phyloP scores from a whole-genome alignment of 1,140 invertebrate species.

The Drosophila hydei region DNA sequence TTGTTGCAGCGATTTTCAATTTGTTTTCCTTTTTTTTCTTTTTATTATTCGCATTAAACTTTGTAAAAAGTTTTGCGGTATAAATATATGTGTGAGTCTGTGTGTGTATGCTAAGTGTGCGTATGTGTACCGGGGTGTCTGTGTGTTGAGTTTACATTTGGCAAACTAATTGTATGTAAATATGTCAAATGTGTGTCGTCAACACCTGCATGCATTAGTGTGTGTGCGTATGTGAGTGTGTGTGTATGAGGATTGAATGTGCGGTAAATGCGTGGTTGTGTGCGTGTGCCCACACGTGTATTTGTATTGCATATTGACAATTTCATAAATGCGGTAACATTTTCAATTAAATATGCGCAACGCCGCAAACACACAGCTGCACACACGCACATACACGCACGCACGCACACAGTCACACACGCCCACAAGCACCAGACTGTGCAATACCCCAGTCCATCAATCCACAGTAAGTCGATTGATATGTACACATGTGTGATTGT shows the following conservation, averaged over 20 bases:
- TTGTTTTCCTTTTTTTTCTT: conserved; percentile 57
- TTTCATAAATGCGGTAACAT: conserved; percentile 82
- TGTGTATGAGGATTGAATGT: conserved; percentile 12
- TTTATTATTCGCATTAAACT: conserved; percentile 43
- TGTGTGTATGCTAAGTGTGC: background rate
- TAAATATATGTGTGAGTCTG: conserved; percentile 22
- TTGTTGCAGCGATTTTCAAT: conserved; percentile 64
- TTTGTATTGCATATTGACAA: conserved; percentile 80
- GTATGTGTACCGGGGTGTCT: background rate
- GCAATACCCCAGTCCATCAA: conserved; percentile 50
- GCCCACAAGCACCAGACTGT: background rate
- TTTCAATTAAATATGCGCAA: conserved; percentile 82
- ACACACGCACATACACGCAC: conserved; percentile 42
- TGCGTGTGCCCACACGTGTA: conserved; percentile 30
- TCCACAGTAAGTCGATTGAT: conserved; percentile 71
- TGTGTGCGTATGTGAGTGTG: conserved; percentile 6
- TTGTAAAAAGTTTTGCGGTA: conserved; percentile 12
- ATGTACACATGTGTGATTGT: conserved; percentile 25
- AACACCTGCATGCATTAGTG: conserved; percentile 59
- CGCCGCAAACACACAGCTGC: conserved; percentile 72
- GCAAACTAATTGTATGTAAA: conserved; percentile 81
- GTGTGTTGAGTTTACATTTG: conserved; percentile 64
- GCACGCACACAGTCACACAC: conserved; percentile 5
- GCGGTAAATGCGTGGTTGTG: conserved; percentile 8
- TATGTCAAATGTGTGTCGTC: conserved; percentile 78